Percentiles rank a stretch among this genome's conserved stretches.
Conservation (phyloP, 2,888 invertebrate genomes). For the Spatulosminthurus flaviceps region DNA sequence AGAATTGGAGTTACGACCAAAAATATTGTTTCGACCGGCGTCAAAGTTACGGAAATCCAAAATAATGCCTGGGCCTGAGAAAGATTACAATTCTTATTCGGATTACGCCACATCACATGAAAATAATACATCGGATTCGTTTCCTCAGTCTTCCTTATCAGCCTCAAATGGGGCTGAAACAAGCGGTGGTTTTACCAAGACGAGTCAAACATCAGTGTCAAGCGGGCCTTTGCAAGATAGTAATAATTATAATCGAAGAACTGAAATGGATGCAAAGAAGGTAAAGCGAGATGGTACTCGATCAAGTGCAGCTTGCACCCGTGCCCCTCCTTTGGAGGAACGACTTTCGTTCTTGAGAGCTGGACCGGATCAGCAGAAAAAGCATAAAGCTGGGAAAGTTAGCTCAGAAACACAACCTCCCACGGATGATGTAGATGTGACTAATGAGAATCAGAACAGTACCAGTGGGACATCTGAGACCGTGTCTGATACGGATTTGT, state of each 20-base stretch:
- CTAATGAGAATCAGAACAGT: neutral
- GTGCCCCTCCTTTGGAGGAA: neutral
- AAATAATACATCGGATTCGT: conserved; percentile 4
- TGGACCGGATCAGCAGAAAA: too few relatives aligned
- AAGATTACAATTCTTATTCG: too few relatives aligned
- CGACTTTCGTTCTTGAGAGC: too few relatives aligned
- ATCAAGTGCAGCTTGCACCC: neutral
- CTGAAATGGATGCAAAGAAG: neutral
- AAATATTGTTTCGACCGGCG: too few relatives aligned
- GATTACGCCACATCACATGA: conserved; percentile 21
- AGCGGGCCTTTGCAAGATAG: neutral
- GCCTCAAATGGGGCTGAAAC: neutral
- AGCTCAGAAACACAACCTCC: too few relatives aligned
- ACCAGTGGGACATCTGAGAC: neutral
- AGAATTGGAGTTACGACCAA: too few relatives aligned
- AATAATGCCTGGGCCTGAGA: too few relatives aligned
- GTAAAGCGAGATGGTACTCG: neutral
- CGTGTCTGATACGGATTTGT: conserved; percentile 36
- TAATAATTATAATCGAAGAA: neutral
- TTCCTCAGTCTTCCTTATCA: neutral
- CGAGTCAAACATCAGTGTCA: neutral
- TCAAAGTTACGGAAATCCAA: too few relatives aligned
- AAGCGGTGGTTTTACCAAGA: neutral
- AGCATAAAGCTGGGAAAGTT: too few relatives aligned
- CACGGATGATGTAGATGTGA: neutral